Base-by-base conservation (phyloP, 2,113 vertebrate species). In the Callipepla squamata region DNA sequence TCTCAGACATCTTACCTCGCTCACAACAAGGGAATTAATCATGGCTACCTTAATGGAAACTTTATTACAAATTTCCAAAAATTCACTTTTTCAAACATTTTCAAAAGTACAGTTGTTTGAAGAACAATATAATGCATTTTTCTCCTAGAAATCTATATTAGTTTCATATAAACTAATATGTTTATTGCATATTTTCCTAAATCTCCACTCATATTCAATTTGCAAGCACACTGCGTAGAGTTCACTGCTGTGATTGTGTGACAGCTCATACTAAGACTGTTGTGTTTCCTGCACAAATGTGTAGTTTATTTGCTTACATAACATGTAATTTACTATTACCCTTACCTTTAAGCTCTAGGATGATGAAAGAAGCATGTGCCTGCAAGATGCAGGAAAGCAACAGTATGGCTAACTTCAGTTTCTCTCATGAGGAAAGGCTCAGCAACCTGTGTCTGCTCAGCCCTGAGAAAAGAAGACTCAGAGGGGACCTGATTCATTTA, bases 281-380 rank as follows among this genome's bases (percentile, higher is more conserved):
- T 34, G 38, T 4, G 4, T 30, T 20, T 87, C 62, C 67, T 63
- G 38, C 21, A 61, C 23, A 89, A 55, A 4, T 0, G 0, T 22
- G 21, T 6, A 21, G 32, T 55, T 94, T 26, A 66, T 40, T 89
- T 67, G 45, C 66, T 83, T 44, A 48, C 47, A 48, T 2, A 12
- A n/a, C 15, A n/a, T 50, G 53, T 13, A 7, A 74, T 67, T 84
- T 80, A 8, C 34, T 59, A 15, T 38, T 72, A 67, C 28, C 20
- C 18, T 82, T 65, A 65, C 30, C 30, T 85, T 90, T 73, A 66
- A 84, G 58, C 8, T 88, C 28, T 7, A 57, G n/a, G 12, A n/a
- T 80, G 19, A 87, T 16, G 34, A 8, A 36, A 3, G 11, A 9
- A 59, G 36, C n/a, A 85, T 19, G n/a, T 80, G 69, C 18, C 38